phyloP scores from a whole-genome alignment of 2,888 invertebrate genomes.

The Pristionchus japonicus region DNA sequence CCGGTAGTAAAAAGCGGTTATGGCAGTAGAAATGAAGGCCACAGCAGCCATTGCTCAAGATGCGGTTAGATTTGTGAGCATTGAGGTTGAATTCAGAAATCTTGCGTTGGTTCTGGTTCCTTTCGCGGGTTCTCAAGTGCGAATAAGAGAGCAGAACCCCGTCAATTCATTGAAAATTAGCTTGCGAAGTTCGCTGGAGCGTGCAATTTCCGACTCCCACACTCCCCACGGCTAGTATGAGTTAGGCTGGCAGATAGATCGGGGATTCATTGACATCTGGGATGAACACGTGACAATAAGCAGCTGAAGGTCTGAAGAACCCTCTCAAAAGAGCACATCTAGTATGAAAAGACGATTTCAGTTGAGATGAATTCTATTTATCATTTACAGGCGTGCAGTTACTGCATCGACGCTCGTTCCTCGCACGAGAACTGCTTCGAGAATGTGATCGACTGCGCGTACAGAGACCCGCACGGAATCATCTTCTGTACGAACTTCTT shows the following conservation, averaged over 20 bases:
- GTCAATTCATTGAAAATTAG: background rate
- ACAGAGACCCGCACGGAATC: slow-evolving; percentile 58
- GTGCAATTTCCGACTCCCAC: background rate
- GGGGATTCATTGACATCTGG: too few relatives aligned
- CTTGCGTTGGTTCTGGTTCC: background rate
- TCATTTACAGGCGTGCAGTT: slow-evolving; percentile 55
- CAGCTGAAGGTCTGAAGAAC: too few relatives aligned
- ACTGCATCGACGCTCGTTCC: slow-evolving; percentile 62
- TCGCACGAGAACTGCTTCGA: slow-evolving; percentile 62
- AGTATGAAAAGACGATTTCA: background rate
- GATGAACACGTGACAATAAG: too few relatives aligned
- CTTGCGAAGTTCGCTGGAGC: background rate
- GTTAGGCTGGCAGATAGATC: background rate
- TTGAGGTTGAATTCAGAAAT: background rate
- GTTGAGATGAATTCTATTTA: background rate
- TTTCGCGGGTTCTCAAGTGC: background rate
- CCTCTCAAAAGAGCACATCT: too few relatives aligned
- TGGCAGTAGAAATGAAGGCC: background rate
- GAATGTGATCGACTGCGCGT: slow-evolving; percentile 66
- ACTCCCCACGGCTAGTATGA: too few relatives aligned
- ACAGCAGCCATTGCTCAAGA: background rate
- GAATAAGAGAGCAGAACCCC: background rate
- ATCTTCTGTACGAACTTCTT: slow-evolving; percentile 47
- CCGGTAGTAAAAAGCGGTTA: background rate
- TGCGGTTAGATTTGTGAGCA: background rate